A percentile compares a stretch with the other conserved stretches of the same genome.
Conservation (phyloP, 2,113 vertebrate genomes). For the Motacilla tschutschensis region DNA sequence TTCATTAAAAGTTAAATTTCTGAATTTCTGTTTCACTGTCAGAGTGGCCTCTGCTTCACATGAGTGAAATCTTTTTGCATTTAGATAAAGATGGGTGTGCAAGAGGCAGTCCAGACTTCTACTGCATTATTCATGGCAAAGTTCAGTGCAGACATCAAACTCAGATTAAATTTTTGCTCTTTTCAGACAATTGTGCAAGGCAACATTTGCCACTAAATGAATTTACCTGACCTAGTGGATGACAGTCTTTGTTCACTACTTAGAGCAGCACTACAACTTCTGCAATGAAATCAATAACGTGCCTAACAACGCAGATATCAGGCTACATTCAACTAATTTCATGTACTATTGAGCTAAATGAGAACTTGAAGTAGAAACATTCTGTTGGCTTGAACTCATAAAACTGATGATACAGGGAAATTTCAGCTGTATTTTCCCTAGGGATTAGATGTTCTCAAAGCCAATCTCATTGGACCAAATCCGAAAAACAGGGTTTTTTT, state of each 20-base stretch:
- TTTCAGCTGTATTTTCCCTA: background rate
- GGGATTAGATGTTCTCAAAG: background rate
- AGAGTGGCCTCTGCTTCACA: background rate
- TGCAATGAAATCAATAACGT: background rate
- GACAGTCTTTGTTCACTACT: background rate
- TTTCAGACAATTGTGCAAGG: background rate
- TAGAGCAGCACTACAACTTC: background rate
- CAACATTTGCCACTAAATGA: background rate
- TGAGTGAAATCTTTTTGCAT: background rate
- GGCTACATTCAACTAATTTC: background rate
- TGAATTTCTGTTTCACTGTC: background rate
- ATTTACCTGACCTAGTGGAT: background rate
- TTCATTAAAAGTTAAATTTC: background rate
- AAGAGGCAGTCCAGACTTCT: background rate
- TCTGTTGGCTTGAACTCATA: background rate
- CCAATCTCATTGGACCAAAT: background rate
- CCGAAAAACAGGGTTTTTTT: background rate
- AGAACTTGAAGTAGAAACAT: background rate
- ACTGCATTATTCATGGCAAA: background rate
- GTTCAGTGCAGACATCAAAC: background rate
- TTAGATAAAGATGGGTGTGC: background rate
- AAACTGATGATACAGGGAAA: background rate
- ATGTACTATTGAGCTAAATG: background rate
- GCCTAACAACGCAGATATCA: background rate
- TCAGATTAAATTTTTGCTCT: background rate